phyloP scores from a whole-genome alignment of 2,113 vertebrate genomes.

The Xiphias gladius region DNA sequence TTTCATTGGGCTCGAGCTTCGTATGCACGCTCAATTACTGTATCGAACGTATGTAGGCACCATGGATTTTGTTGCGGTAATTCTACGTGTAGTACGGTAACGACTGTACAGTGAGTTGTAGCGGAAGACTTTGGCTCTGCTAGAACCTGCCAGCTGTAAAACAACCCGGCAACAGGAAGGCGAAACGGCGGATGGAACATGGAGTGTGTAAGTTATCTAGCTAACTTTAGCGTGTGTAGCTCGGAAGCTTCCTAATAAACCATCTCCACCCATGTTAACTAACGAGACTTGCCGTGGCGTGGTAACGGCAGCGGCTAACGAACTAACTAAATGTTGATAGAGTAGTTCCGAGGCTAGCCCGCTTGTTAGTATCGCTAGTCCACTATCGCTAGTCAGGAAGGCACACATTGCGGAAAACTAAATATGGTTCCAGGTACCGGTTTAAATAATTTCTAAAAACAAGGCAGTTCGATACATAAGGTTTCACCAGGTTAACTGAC shows the following conservation, averaged over 20 bases:
- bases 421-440: no score
- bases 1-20: not conserved
- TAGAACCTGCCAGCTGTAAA: not conserved
- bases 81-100: slow-evolving; percentile 49
- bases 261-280: not conserved
- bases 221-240: not conserved
- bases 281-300: not conserved
- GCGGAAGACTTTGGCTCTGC: slow-evolving; percentile 39
- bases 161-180: slow-evolving; percentile 13
- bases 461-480: not conserved
- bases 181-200: slow-evolving; percentile 63
- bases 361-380: not conserved
- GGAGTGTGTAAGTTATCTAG: slow-evolving; percentile 81
- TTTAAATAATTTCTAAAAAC: not conserved
- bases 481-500: not conserved
- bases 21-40: not conserved
- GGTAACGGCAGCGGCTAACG: slow-evolving; percentile 55
- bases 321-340: not conserved
- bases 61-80: slow-evolving; percentile 14
- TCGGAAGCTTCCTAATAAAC: not conserved
- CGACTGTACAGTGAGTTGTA: not conserved
- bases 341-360: not conserved
- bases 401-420: fast-evolving
- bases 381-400: not conserved
- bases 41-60: not conserved